Base-by-base conservation (phyloP, 2,888 invertebrate species). In the Drosophila paranaensis region DNA sequence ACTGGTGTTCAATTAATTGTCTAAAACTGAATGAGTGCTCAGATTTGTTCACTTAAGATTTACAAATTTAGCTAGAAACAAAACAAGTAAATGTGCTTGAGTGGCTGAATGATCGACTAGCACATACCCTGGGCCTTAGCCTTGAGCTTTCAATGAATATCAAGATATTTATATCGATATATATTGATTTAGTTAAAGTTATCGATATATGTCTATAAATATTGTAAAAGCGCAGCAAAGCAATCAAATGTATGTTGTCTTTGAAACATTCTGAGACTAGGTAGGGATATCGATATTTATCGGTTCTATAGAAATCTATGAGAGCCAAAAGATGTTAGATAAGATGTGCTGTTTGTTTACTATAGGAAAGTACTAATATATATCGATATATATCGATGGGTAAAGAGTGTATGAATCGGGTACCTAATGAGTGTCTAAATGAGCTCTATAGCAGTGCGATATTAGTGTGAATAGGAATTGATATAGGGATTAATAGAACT, bases 1-100 rank as follows among this genome's bases (percentile, higher is more conserved):
- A 51, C 62, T 64, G 57, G 77, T 67, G 77, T 70, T 68, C 80
- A 82, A 77, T 72, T 78, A 82, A 78, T 78, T 78, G 79, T 66
- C 60, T 39, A 40, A 58, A 70, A 65, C 50, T 61, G 55, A 74
- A 54, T 74, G 56, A 33, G 53, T 54, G 53, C 51, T 71, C 50
- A 69, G 72, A 66, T 78, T 76, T 74, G 74, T 68, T 62, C 67
- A 74, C 67, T 65, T 65, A 81, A 54, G 51, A 76, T 72, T 66
- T 64, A 81, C 69, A 72, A 69, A 64, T 70, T 70, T 71, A 74
- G 65, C 27, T 35, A 50, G 20, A 55, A 57, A 60, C 67, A 35
- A 56, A 57, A 62, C 46, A 30, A 39, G 51, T 57, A 50, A 42
- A 46, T 20, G 20, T 16, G 45, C 11, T 14, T 11, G 1, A 27